These are phyloP conservation scores for Elaeidobius kamerunicus DNA, from an alignment of 2,888 invertebrate species.

Conservation along the genomic window DNA sequence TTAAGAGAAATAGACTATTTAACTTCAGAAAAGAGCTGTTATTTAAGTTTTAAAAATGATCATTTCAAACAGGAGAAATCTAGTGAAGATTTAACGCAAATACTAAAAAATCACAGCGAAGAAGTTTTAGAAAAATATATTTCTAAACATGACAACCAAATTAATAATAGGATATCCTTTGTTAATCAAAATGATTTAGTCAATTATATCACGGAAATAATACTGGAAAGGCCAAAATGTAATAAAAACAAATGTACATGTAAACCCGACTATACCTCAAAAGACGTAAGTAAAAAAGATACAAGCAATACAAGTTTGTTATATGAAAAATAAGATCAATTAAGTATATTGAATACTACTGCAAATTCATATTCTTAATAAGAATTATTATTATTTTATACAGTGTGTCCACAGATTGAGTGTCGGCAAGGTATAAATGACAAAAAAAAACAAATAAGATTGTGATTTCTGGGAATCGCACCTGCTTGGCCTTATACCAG, in stretches of 20 bases:
- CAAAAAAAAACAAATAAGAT: no score
- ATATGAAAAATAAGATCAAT: no score
- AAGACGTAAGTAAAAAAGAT: slow-evolving; percentile 11
- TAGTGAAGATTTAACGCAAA: slow-evolving; percentile 19
- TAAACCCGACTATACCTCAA: slow-evolving; percentile 13
- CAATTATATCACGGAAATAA: slow-evolving; percentile 28
- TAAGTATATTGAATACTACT: no score
- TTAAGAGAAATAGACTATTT: slow-evolving; percentile 25
- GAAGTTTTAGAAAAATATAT: slow-evolving; percentile 20
- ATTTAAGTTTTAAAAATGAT: slow-evolving; percentile 23
- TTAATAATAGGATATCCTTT: not conserved
- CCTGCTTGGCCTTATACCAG: no score
- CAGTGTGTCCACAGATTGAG: no score
- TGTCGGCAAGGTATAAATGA: no score
- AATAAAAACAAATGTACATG: slow-evolving; percentile 25
- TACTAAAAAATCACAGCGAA: slow-evolving; percentile 23
- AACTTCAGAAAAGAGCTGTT: slow-evolving; percentile 16
- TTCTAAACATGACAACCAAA: slow-evolving; percentile 8
- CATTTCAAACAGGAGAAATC: slow-evolving; percentile 10
- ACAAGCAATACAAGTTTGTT: no score
- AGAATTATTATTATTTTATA: no score
- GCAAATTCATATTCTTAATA: no score
- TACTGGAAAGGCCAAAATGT: slow-evolving; percentile 20
- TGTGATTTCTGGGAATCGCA: no score
- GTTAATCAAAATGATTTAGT: slow-evolving; percentile 13